phyloP scores from a whole-genome alignment of 2,888 invertebrate species.

The Zygogramma bicolorata region DNA sequence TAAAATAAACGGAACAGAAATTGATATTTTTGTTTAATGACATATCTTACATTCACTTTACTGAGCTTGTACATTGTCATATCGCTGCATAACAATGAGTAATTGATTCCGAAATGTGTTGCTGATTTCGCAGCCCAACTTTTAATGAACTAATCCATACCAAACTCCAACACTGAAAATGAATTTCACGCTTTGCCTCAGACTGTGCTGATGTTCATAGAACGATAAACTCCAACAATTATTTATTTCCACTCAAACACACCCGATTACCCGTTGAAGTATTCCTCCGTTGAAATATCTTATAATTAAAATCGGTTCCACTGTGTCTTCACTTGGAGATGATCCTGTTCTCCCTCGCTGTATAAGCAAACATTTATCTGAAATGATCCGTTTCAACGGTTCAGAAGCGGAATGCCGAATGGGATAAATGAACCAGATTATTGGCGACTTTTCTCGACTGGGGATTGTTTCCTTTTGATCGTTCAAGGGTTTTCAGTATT shows the following conservation, averaged over 20 bases:
- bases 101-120: too few species aligned
- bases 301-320: constrained; percentile 60
- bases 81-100: too few species aligned
- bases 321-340: constrained; percentile 41
- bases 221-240: constrained; percentile 62
- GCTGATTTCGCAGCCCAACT: background rate
- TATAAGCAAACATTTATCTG: constrained; percentile 11
- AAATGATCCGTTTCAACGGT: background rate
- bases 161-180: background rate
- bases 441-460: background rate
- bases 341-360: constrained; percentile 39
- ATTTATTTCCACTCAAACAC: constrained; percentile 62
- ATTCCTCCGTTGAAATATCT: constrained; percentile 62
- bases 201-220: constrained; percentile 41
- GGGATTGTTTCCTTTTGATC: background rate
- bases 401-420: constrained; percentile 16
- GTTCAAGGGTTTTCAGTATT: background rate
- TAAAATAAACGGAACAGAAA: background rate
- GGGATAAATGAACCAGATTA: constrained; percentile 12
- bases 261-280: constrained; percentile 60
- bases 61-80: background rate
- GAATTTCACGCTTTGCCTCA: constrained; percentile 13
- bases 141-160: background rate
- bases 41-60: too few species aligned
- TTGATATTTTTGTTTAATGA: background rate